These are phyloP conservation scores for Geococcyx californianus DNA, from an alignment of 2,113 vertebrate genomes.

Conservation along the genomic window DNA sequence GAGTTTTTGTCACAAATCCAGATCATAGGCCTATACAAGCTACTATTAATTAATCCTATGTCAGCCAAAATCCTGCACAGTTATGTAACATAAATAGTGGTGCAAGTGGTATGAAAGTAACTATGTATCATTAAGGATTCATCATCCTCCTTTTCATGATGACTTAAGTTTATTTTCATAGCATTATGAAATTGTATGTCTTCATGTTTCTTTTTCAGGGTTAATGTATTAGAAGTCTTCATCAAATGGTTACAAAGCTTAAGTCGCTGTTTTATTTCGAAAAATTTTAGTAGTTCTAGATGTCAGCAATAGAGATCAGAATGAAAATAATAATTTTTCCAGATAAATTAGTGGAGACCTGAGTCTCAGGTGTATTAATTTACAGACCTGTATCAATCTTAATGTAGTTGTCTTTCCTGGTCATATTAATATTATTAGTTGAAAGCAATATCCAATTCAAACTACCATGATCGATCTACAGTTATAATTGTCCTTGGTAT, in stretches of 20 bases:
- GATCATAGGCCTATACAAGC: fast-evolving
- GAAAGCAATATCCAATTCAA: background rate
- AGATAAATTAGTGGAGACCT: background rate
- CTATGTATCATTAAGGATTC: background rate
- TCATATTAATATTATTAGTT: background rate
- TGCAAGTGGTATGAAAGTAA: background rate
- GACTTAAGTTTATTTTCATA: background rate
- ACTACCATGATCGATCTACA: background rate
- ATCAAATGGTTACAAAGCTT: background rate
- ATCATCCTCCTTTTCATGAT: background rate
- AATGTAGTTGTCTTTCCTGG: background rate
- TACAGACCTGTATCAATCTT: background rate
- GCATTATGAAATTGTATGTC: background rate
- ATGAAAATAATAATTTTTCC: background rate
- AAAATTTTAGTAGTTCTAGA: background rate
- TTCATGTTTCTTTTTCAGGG: background rate
- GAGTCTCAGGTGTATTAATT: background rate
- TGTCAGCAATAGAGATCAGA: background rate
- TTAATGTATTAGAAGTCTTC: background rate
- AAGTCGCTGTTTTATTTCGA: background rate
- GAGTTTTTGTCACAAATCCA: background rate
- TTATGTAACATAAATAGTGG: background rate
- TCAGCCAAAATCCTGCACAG: background rate
- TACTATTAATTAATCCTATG: background rate
- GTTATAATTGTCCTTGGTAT: background rate